These are phyloP conservation scores for Cremastinae sp. DNA, from an alignment of 2,888 invertebrate species.

Conservation along the genomic window DNA sequence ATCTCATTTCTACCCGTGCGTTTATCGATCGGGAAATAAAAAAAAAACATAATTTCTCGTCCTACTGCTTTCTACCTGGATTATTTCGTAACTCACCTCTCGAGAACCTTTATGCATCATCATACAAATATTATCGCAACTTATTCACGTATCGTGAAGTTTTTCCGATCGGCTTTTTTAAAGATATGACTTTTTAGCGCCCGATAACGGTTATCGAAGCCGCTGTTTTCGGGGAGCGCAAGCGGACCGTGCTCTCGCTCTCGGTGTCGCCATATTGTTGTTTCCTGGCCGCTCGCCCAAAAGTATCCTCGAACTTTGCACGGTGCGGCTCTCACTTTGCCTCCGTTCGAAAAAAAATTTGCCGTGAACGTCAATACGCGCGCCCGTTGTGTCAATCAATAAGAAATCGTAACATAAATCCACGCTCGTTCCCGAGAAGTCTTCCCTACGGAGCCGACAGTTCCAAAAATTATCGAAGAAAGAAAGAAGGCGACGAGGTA, in stretches of 20 bases:
- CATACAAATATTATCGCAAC: not conserved
- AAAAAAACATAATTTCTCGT: too few relatives aligned
- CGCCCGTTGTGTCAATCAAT: constrained; percentile 13
- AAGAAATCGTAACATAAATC: constrained; percentile 4
- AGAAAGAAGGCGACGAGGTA: too few relatives aligned
- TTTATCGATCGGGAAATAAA: too few relatives aligned
- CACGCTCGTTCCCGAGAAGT: too few relatives aligned
- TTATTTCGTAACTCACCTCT: too few relatives aligned
- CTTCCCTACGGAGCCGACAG: too few relatives aligned
- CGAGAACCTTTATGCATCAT: not conserved
- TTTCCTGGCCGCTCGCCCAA: constrained; percentile 43
- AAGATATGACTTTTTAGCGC: not conserved
- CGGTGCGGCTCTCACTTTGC: constrained; percentile 57
- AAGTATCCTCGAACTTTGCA: constrained; percentile 43
- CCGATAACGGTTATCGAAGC: not conserved
- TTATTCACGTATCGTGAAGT: not conserved
- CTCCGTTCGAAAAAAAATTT: constrained; percentile 24
- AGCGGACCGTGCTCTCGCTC: constrained; percentile 10
- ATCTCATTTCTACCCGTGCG: too few relatives aligned
- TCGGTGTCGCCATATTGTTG: constrained; percentile 58
- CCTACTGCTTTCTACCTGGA: too few relatives aligned
- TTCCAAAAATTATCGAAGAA: too few relatives aligned
- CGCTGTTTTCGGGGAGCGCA: not conserved
- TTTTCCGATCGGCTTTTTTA: not conserved
- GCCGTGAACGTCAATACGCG: constrained; percentile 12